Evolutionary conservation across 2,797 vertebrate genomes (phyloP).

Genomic region (Channallabes apus): DNA sequence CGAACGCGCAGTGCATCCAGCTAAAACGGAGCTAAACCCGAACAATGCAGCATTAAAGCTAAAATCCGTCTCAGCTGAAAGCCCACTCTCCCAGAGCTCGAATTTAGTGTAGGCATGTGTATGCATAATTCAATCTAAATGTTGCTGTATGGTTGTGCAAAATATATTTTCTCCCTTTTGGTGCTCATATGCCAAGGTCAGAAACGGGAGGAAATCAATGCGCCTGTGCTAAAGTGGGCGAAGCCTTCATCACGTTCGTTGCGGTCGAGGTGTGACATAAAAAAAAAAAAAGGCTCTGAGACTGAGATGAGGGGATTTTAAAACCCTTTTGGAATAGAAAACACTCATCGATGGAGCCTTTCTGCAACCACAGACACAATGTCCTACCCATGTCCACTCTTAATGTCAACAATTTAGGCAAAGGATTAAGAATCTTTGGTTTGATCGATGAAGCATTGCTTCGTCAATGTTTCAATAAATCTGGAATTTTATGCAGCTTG

Average conservation of each 20-base stretch:
- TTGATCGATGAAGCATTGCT: not conserved
- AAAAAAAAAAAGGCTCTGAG: not conserved
- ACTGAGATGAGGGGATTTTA: not conserved
- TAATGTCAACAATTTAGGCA: not conserved
- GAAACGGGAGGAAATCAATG: not conserved
- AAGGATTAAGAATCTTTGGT: not conserved
- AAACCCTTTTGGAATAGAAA: not conserved
- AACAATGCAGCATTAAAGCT: not conserved
- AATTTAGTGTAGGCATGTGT: not conserved
- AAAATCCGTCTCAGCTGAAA: not conserved
- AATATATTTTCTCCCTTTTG: not conserved
- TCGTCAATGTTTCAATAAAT: not conserved
- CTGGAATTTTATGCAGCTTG: not conserved
- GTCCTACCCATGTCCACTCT: not conserved
- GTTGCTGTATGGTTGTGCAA: not conserved
- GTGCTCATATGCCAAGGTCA: not conserved
- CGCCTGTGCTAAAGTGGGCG: not conserved
- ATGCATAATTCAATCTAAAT: not conserved
- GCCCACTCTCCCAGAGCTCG: not conserved
- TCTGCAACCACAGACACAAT: not conserved
- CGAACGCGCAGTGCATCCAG: slow-evolving; percentile 23
- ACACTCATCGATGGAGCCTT: not conserved
- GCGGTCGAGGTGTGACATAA: not conserved
- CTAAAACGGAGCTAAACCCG: slow-evolving; percentile 1
- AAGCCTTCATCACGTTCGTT: not conserved